A percentile compares a stretch with the other conserved stretches of the same genome.
These are phyloP conservation scores for Neodiprion virginianus DNA, from an alignment of 1,140 invertebrate species.

Conservation along the genomic window DNA sequence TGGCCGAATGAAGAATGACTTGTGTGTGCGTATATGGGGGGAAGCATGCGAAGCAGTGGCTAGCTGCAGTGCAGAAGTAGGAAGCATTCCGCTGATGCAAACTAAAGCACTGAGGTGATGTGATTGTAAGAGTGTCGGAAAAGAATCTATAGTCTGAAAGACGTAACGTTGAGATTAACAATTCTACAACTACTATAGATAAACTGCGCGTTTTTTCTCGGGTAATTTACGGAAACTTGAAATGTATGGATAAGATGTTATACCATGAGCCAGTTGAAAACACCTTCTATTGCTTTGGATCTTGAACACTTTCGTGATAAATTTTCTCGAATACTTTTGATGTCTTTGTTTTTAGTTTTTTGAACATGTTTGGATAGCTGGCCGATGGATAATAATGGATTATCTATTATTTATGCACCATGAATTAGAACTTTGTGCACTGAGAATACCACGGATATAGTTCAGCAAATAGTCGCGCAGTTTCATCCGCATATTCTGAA, in stretches of 20 bases:
- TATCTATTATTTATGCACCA: slow-evolving; percentile 35
- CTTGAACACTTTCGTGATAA: slow-evolving; percentile 23
- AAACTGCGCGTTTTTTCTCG: too few species aligned
- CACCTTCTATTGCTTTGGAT: slow-evolving; percentile 25
- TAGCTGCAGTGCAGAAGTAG: too few species aligned
- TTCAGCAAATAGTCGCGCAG: slow-evolving; percentile 25
- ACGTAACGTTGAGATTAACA: too few species aligned
- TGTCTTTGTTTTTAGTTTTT: slow-evolving; percentile 44
- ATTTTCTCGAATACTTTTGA: slow-evolving; percentile 18
- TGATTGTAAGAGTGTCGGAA: too few species aligned
- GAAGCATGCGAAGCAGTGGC: too few species aligned
- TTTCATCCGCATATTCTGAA: slow-evolving; percentile 29
- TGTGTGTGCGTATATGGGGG: too few species aligned
- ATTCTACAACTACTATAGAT: too few species aligned
- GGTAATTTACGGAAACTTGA: too few species aligned
- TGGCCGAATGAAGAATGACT: too few species aligned
- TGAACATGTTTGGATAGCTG: slow-evolving; percentile 41
- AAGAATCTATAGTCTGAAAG: too few species aligned
- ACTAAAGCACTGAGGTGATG: too few species aligned
- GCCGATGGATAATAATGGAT: slow-evolving; percentile 33
- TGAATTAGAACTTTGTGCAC: slow-evolving; percentile 35
- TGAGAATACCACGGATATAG: slow-evolving; percentile 35
- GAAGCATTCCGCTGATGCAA: too few species aligned
- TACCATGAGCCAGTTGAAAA: slow-evolving; percentile 27
- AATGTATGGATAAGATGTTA: slow-evolving; percentile 17